Percentiles rank a stretch among this genome's conserved stretches.
phyloP scores from a whole-genome alignment of 2,797 vertebrate genomes.

The Corythornis leucogaster region DNA sequence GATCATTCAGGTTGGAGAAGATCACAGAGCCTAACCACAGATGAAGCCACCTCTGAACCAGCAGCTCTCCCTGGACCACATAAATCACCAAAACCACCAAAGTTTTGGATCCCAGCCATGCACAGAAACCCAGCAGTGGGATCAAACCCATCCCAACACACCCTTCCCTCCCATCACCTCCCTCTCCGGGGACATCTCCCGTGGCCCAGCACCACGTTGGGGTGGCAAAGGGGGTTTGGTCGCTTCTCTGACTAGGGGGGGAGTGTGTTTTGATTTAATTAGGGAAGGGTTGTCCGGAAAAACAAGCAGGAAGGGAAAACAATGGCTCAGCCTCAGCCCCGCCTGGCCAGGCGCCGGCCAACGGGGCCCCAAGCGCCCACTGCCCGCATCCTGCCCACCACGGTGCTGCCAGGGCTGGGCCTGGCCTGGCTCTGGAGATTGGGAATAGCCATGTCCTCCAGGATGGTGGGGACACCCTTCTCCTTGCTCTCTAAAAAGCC shows the following conservation, averaged over 20 bases:
- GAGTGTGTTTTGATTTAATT: constrained; percentile 44
- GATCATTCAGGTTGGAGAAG: background rate
- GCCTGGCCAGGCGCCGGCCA: constrained; percentile 43
- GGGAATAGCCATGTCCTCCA: rapidly evolving
- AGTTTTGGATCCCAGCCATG: rapidly evolving
- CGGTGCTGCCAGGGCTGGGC: background rate
- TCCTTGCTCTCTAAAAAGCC: rapidly evolving
- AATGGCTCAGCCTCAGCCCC: constrained; percentile 41
- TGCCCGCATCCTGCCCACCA: background rate
- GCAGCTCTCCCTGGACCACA: rapidly evolving
- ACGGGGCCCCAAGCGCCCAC: background rate
- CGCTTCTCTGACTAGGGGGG: background rate
- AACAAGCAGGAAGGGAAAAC: constrained; percentile 72
- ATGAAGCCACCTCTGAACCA: background rate
- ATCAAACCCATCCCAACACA: rapidly evolving
- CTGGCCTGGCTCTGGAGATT: background rate
- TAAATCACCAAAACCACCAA: background rate
- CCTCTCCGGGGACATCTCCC: background rate
- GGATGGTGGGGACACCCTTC: rapidly evolving
- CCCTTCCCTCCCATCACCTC: background rate
- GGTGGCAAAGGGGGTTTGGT: background rate
- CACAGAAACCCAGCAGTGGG: rapidly evolving
- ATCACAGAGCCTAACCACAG: background rate
- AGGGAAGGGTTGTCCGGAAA: constrained; percentile 50
- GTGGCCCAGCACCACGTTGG: rapidly evolving